Evolutionary conservation across 30 jellyfish, hydroid and myxozoan genomes (phyloP), one percentile per base, ranked within the genome.

Genomic region (Pelagia noctiluca): DNA sequence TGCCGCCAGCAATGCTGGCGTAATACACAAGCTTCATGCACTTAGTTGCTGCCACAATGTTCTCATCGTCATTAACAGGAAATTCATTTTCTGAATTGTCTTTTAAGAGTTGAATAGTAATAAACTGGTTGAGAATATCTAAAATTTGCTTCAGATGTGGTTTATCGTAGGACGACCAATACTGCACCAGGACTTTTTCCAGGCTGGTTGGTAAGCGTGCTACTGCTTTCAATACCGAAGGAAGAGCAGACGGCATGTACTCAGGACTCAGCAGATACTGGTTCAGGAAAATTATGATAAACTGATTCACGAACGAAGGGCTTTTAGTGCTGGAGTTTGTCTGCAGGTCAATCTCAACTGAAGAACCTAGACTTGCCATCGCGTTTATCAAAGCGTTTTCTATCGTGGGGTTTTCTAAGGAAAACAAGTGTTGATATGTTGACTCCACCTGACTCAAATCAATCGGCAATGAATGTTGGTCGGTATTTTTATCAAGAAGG

Each of bases 301-400:
- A 84, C 54, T 90, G 97, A 50, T 90, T 84, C 35, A 90, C 48
- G 60, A 66, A 88, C 1, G 35, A 26, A 25, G 54, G 50, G 49
- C 66, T 70, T 13, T 63, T 35, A 2, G 23, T 25, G 19, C 50
- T 71, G 0, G 53, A 12, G 3, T 70, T 62, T 31, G 88, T 83
- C 35, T 86, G 75, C 66, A 90, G 47, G 34, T 84, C 89, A 52
- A 83, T 76, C 71, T 90, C 97, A 38, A 77, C 31, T 18, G 79
- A 22, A 25, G 88, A 29, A 3, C 96, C 97, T 35, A 90, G 70
- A 37, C 89, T 84, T 71, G 72, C 77, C n/a, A 90, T 52, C 53
- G 96, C 97, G 65, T 79, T 90, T 18, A 84, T 84, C 24, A 90
- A 30, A n/a, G 96, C 93, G 70, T 90, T 90, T 61, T 90, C 97